These are phyloP conservation scores for Polymixis lichenea DNA, from an alignment of 2,888 invertebrate species.

Conservation along the genomic window DNA sequence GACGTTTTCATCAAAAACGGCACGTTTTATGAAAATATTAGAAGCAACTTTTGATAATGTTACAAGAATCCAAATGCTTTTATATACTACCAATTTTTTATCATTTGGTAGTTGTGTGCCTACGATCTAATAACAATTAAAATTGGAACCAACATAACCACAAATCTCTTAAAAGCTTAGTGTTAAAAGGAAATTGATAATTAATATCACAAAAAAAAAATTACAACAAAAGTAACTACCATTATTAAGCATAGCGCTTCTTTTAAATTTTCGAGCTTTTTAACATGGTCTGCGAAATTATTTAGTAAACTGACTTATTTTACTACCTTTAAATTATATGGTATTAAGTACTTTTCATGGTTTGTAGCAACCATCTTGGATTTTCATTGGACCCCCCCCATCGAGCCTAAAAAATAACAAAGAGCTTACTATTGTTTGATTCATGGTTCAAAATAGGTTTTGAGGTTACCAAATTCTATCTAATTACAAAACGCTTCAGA, in stretches of 20 bases:
- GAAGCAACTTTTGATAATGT: neutral
- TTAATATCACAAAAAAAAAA: neutral
- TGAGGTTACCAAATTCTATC: neutral
- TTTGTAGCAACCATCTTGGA: neutral
- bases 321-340: neutral
- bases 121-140: neutral
- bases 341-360: neutral
- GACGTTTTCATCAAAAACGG: slow-evolving; percentile 1
- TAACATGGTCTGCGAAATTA: neutral
- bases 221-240: neutral
- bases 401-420: neutral
- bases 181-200: neutral
- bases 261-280: neutral
- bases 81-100: neutral
- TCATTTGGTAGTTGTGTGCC: too few relatives aligned
- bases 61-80: neutral
- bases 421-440: neutral
- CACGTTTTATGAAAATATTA: neutral
- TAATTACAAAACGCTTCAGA: neutral
- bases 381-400: neutral
- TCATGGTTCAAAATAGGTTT: neutral
- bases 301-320: neutral
- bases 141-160: neutral
- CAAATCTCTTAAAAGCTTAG: neutral
- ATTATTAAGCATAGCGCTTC: neutral